phyloP scores from a whole-genome alignment of 2,888 invertebrate genomes.

The Fragum whitleyi region DNA sequence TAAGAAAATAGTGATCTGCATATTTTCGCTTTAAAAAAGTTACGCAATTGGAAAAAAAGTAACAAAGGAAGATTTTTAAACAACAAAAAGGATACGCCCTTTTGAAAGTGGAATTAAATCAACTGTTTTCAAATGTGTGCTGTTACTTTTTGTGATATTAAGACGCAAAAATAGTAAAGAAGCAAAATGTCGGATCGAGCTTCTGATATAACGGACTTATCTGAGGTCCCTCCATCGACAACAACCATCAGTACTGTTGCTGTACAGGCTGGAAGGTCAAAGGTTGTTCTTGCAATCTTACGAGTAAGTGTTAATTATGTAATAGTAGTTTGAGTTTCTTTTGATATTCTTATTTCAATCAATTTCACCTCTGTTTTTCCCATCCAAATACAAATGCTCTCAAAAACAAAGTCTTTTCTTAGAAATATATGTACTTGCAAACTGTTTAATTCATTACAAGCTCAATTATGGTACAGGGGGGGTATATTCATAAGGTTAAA shows the following conservation, averaged over 20 bases:
- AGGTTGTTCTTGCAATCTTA: slow-evolving; percentile 94
- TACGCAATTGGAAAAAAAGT: slow-evolving; percentile 23
- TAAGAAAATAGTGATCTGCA: slow-evolving; percentile 46
- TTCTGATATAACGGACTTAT: slow-evolving; percentile 78
- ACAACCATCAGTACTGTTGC: slow-evolving; percentile 96
- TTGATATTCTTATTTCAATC: too few relatives aligned
- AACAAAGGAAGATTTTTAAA: slow-evolving; percentile 39
- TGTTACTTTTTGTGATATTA: slow-evolving; percentile 52
- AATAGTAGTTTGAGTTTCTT: not conserved
- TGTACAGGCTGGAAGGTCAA: slow-evolving; percentile 93
- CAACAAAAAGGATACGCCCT: slow-evolving; percentile 53
- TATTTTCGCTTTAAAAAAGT: slow-evolving; percentile 45
- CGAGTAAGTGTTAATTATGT: slow-evolving; percentile 89
- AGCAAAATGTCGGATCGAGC: slow-evolving; percentile 75
- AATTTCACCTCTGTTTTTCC: too few relatives aligned
- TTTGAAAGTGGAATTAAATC: slow-evolving; percentile 52
- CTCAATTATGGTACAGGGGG: too few relatives aligned
- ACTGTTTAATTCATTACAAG: too few relatives aligned
- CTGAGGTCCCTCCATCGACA: slow-evolving; percentile 81
- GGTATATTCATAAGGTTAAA: too few relatives aligned
- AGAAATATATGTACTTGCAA: too few relatives aligned
- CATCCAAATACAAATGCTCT: too few relatives aligned
- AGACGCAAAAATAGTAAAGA: slow-evolving; percentile 27
- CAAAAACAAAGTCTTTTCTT: too few relatives aligned
- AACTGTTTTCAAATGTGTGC: slow-evolving; percentile 60